phyloP scores from a whole-genome alignment of 2,113 vertebrate species.

The Corythornis madagascariensis region DNA sequence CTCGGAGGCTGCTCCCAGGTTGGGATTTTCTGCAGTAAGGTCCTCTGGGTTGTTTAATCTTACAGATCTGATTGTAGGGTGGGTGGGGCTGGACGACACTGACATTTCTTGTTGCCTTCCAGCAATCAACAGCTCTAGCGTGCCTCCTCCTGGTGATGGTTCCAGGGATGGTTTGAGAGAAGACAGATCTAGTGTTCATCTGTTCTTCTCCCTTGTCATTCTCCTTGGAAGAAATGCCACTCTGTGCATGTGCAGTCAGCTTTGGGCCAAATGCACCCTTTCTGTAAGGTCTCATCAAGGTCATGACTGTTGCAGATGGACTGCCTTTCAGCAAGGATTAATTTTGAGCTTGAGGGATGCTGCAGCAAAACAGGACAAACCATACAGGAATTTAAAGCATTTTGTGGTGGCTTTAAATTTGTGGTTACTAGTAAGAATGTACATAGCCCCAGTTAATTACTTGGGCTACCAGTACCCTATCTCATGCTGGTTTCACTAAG shows the following conservation, averaged over 20 bases:
- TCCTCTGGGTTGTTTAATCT: not conserved
- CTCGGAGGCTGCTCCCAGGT: not conserved
- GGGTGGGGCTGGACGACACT: not conserved
- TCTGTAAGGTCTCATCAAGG: fast-evolving
- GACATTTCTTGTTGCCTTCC: not conserved
- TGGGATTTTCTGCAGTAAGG: not conserved
- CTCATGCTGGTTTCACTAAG: not conserved
- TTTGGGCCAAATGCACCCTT: not conserved
- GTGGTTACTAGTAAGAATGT: not conserved
- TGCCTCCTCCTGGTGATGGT: not conserved
- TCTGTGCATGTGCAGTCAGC: not conserved
- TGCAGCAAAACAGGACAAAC: not conserved
- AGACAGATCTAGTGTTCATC: not conserved
- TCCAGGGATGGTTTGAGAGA: not conserved
- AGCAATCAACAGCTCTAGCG: not conserved
- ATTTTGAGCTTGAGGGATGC: not conserved
- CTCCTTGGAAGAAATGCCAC: not conserved
- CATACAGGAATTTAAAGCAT: not conserved
- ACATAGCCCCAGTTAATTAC: not conserved
- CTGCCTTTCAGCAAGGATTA: not conserved
- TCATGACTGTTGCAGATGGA: not conserved
- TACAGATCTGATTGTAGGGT: not conserved
- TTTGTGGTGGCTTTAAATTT: not conserved
- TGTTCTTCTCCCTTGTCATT: not conserved
- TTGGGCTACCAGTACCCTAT: not conserved